Evolutionary conservation across 2,113 vertebrate genomes (phyloP), one percentile per base, ranked within the genome.

Genomic region (Anolis sagrei): DNA sequence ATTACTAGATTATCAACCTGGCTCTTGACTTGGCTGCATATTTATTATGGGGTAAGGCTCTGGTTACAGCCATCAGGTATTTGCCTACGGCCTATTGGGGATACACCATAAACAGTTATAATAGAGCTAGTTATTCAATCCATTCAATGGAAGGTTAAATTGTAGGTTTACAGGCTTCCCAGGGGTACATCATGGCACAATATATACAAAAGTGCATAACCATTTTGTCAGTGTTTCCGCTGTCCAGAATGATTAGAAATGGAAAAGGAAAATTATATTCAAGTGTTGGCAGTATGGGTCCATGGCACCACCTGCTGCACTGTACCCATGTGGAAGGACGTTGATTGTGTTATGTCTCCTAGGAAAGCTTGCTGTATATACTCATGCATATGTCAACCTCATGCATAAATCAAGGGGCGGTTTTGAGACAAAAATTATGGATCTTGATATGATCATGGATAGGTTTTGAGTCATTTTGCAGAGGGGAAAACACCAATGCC

Each of bases 41-140:
- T 91, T 95, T 91, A 87, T 89, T 91, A 92, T 2, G 82, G 72
- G 74, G 25, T 39, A 81, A 68, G 70, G 91, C 89, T 95, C 89
- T 69, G 27, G 81, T 90, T 95, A 85, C 88, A 83, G 86, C 78
- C 75, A 88, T 92, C 91, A 79, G 82, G 68, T 92, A 78, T 94
- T 94, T 91, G 78, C 81, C 76, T 92, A 89, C 25, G 29, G 16
- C 79, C 79, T 90, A 92, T 89, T 85, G 89, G 54, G 87, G 88
- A 91, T 90, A 80, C 54, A 82, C 73, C n/a, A 32, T 85, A 58
- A 94, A 89, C 84, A 88, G 81, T 86, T 92, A 85, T 89, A 92
- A 81, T 27, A 51, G 86, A 94, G 70, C 77, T 79, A 84, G 91
- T 88, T 92, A 92, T 87, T 92, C 81, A 89, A 8, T 93, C 86